Base-by-base conservation (phyloP, 2,888 invertebrate species). In the Callimorpha dominula region DNA sequence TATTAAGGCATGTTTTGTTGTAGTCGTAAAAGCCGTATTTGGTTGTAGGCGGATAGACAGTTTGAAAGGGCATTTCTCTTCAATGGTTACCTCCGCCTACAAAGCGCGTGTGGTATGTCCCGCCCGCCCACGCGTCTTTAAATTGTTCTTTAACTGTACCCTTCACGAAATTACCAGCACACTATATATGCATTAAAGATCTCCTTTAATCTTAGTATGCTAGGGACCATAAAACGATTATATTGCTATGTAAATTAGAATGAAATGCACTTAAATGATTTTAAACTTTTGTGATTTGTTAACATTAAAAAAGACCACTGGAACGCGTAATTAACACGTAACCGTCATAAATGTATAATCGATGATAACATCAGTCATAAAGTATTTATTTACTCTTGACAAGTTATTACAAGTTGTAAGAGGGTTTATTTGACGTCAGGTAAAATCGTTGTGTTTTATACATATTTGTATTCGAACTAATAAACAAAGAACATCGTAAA, bases 81-180 rank as follows among this genome's bases (percentile, higher is more conserved):
- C 88, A 94, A 93, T 93, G 91, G 89, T 78, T 80, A 76, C 81
- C 87, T 89, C 89, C 93, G 92, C 94, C 94, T 85, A 94, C 94
- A 86, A 70, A 75, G 85, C 88, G 88, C 88, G 88, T 87, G 91
- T 87, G 87, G 86, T 67, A 75, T 81, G 80, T 79, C 85, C 89
- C 91, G 91, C 91, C 93, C 94, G 92, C 95, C 94, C 86, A 94
- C 95, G 78, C 85, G 82, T 83, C 85, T 87, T 89, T 94, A 94
- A 94, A 94, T 92, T 89, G 88, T 91, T 87, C 88, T 85, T 86
- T 94, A 94, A 94, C 94, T 91, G 94, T 92, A 92, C 88, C 80
- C 77, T 84, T 88, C 91, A 94, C 94, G 60, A 94, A 94, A 94
- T 94, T 92, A 89, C 90, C 88, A 83, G 80, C 89, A 85, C 88